These are phyloP conservation scores for Pterostichus niger DNA, from an alignment of 2,888 invertebrate species.

Conservation along the genomic window DNA sequence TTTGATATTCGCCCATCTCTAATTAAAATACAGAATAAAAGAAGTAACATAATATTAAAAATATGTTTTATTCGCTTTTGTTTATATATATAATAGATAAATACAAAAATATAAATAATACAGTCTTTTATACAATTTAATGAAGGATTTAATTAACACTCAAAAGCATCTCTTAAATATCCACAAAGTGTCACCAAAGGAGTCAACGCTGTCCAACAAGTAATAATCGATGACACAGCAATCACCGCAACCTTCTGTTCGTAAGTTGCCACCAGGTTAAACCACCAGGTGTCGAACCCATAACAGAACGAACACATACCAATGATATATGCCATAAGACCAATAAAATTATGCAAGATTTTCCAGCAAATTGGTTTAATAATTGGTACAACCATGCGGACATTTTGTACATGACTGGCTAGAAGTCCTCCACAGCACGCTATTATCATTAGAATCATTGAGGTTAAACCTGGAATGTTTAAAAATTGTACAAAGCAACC, in stretches of 20 bases:
- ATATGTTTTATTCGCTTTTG: neutral
- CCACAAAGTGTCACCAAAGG: conserved; percentile 71
- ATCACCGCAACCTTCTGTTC: conserved; percentile 72
- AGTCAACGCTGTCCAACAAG: conserved; percentile 72
- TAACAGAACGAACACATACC: conserved; percentile 73
- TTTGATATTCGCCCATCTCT: too few species aligned
- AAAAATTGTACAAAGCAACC: neutral
- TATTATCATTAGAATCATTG: conserved; percentile 72
- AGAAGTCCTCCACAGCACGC: conserved; percentile 71
- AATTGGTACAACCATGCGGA: conserved; percentile 69
- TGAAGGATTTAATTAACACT: neutral
- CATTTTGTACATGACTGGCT: conserved; percentile 70
- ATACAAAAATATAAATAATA: conserved; percentile 15
- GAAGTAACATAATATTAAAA: too few species aligned
- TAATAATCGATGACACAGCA: conserved; percentile 71
- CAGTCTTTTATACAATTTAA: neutral
- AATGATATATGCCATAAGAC: conserved; percentile 72
- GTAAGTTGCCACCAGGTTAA: conserved; percentile 71
- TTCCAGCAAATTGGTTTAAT: conserved; percentile 71
- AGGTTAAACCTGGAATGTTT: conserved; percentile 72
- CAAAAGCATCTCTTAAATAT: conserved; percentile 70
- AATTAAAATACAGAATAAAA: too few species aligned
- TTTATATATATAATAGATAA: neutral
- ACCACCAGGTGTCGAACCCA: conserved; percentile 73
- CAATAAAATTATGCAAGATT: conserved; percentile 73